Evolutionary conservation across 2,797 vertebrate genomes (phyloP), one percentile per base, ranked within the genome.

Genomic region (Buphagus erythrorhynchus): DNA sequence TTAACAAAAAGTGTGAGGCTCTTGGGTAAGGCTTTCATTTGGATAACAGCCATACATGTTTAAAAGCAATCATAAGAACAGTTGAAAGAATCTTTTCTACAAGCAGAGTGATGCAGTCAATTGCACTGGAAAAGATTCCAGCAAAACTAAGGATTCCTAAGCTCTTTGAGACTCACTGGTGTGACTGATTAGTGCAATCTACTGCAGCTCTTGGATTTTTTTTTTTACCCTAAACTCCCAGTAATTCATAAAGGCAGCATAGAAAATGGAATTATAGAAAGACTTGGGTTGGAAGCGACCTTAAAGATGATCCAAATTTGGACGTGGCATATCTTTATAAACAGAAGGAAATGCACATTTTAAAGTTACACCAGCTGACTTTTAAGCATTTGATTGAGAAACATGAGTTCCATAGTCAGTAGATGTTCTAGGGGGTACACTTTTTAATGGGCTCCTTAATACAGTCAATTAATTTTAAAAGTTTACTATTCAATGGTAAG

Each of bases 1-100:
- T 90, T 93, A 78, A 65, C 42, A 91, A 87, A 89, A 96, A 84
- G 24, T 69, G 73, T 40, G 92, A 88, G 31, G 52, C 24, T 51
- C 40, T 58, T 63, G 57, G 51, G 52, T 58, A 88, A 94, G 38
- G 36, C 25, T 40, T 65, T 72, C 33, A 79, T 52, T 90, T 88
- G 80, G 77, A 51, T 71, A 88, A 92, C 17, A 93, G 95, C 69
- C 31, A 79, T 49, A 45, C n/a, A 68, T 58, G 51, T 82, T 78
- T 89, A 82, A 95, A 58, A 82, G 69, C 29, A 96, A 55, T 85
- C 9, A 3, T 88, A 93, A 87, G 51, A 74, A 40, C 38, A 77
- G 89, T 94, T 88, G 24, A 80, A 71, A 86, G 43, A 59, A 36
- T n/a, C 29, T 76, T 91, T 78, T 54, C 89, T 61, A 43, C 67